Conservation (phyloP, 1,140 invertebrate species). For the Leptopilina clavipes region DNA sequence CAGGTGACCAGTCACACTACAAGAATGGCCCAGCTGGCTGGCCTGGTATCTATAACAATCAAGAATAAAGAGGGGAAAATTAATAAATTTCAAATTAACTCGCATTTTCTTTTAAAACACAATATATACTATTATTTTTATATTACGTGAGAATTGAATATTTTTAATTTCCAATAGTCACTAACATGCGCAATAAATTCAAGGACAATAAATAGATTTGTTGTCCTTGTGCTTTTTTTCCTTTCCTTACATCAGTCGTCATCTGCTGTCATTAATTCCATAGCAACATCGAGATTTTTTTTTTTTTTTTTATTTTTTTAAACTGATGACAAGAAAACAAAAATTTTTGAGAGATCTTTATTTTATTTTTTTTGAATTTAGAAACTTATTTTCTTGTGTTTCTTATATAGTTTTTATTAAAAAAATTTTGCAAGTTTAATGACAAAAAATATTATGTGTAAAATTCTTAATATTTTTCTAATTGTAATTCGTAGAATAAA, state of each 20-base stretch:
- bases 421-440: too few relatives aligned
- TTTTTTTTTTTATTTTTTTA: not conserved
- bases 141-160: not conserved
- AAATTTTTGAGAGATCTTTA: not conserved
- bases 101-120: not conserved
- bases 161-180: not conserved
- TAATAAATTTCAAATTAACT: not conserved
- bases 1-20: conserved; percentile 67
- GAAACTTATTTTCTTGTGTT: too few relatives aligned
- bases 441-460: too few relatives aligned
- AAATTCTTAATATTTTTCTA: too few relatives aligned
- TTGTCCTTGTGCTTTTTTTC: not conserved
- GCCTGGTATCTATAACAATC: conserved; percentile 71
- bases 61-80: conserved; percentile 32
- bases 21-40: conserved; percentile 75
- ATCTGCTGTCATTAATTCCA: not conserved
- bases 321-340: not conserved
- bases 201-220: conserved; percentile 26
- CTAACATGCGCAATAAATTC: not conserved
- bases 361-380: too few relatives aligned
- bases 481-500: too few relatives aligned
- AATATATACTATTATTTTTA: not conserved
- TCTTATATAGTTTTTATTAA: too few relatives aligned
- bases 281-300: not conserved
- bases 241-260: not conserved